Conservation (phyloP, 2,888 invertebrate genomes). For the Aphidoletes aphidimyza region DNA sequence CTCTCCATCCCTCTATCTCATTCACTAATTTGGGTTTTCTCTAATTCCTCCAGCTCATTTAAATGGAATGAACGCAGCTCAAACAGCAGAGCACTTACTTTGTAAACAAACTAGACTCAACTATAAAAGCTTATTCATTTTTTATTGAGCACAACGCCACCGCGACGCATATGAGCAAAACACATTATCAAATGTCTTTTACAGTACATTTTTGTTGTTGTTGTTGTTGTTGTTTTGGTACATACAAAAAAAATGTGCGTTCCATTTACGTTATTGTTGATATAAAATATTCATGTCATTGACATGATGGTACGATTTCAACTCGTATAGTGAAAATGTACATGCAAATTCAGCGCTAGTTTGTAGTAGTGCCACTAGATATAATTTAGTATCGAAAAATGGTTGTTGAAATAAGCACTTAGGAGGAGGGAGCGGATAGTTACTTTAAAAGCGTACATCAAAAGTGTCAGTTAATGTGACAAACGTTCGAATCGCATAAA, state of each 20-base stretch:
- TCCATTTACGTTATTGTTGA: conserved; percentile 17
- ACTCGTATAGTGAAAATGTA: not conserved
- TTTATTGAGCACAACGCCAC: not conserved
- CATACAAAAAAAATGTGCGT: not conserved
- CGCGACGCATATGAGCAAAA: not conserved
- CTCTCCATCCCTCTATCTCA: not conserved
- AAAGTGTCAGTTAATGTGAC: not conserved
- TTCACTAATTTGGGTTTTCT: too few species aligned
- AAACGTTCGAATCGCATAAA: too few species aligned
- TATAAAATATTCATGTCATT: conserved; percentile 28
- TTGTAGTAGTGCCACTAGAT: not conserved
- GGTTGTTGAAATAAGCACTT: not conserved
- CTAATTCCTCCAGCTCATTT: too few species aligned
- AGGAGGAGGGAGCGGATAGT: not conserved
- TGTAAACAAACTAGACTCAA: conserved; percentile 36
- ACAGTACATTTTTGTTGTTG: not conserved
- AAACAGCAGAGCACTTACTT: conserved; percentile 10
- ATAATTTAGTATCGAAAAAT: not conserved
- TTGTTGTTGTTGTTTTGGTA: too few species aligned
- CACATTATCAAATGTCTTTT: conserved; percentile 36
- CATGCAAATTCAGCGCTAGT: not conserved
- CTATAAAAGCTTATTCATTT: not conserved
- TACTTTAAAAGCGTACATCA: not conserved
- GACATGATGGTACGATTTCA: conserved; percentile 38
- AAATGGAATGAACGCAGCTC: too few species aligned